These are phyloP conservation scores for Poeciliopsis paucimaculata DNA, from an alignment of 2,797 vertebrate species.

Conservation along the genomic window DNA sequence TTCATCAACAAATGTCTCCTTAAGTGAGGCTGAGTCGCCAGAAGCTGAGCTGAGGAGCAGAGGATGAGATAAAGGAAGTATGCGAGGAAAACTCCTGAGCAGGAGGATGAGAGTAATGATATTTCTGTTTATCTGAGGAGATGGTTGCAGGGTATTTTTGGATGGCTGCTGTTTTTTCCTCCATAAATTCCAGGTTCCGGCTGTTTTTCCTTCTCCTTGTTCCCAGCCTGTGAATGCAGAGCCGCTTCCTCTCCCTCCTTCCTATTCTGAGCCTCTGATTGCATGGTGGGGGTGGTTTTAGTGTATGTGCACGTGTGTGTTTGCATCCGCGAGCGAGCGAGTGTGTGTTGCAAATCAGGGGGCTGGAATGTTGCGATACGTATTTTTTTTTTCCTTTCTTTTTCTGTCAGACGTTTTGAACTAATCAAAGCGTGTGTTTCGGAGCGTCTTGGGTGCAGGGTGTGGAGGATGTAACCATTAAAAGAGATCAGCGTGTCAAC, in stretches of 20 bases:
- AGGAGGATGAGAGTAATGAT: constrained; percentile 75
- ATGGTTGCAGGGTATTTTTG: constrained; percentile 84
- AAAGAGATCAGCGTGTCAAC: constrained; percentile 80
- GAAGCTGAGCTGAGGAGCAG: constrained; percentile 17
- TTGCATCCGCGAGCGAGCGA: constrained; percentile 36
- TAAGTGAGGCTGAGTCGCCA: constrained; percentile 18
- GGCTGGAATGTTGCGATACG: constrained; percentile 59
- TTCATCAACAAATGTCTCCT: constrained; percentile 21
- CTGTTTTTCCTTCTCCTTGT: constrained; percentile 83
- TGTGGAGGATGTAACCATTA: constrained; percentile 81
- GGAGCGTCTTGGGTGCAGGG: constrained; percentile 60
- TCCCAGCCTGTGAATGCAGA: constrained; percentile 84
- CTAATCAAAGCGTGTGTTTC: constrained; percentile 59
- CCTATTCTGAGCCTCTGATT: constrained; percentile 87
- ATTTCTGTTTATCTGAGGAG: constrained; percentile 84
- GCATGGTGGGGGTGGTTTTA: constrained; percentile 70
- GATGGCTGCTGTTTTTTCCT: constrained; percentile 85
- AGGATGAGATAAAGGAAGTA: constrained; percentile 57
- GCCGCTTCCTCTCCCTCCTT: constrained; percentile 84
- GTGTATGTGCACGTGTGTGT: constrained; percentile 42
- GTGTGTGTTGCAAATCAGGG: constrained; percentile 43
- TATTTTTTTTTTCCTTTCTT: constrained; percentile 27
- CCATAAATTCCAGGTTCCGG: constrained; percentile 86
- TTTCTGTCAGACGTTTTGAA: constrained; percentile 46
- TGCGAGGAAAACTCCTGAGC: constrained; percentile 61